phyloP scores from a whole-genome alignment of 2,113 vertebrate genomes.

The Carassius auratus region DNA sequence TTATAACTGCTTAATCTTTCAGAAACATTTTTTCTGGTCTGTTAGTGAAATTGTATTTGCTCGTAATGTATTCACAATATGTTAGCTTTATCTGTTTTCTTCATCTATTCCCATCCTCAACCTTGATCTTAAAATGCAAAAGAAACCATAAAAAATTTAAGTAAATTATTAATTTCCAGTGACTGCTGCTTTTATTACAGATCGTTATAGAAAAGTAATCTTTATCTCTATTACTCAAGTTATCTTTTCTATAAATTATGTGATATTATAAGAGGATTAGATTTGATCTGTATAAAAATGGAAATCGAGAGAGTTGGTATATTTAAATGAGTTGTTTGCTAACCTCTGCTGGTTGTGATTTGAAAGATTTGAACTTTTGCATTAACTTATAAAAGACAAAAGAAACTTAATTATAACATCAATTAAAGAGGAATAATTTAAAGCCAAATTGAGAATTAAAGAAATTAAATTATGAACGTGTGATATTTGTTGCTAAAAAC shows the following conservation, averaged over 20 bases:
- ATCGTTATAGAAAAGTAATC: background rate
- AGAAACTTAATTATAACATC: background rate
- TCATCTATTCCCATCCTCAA: background rate
- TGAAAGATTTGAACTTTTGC: constrained; percentile 7
- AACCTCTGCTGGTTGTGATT: constrained; percentile 32
- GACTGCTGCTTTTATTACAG: background rate
- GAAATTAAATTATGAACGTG: background rate
- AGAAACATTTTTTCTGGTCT: background rate
- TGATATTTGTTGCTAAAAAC: background rate
- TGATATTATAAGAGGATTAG: background rate
- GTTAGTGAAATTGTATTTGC: background rate
- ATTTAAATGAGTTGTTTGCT: constrained; percentile 19
- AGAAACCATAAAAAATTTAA: background rate
- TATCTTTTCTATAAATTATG: background rate
- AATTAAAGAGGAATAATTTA: background rate
- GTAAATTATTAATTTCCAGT: background rate
- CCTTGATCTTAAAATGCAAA: background rate
- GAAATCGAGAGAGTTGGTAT: background rate
- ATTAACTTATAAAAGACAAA: too few species aligned
- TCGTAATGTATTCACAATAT: background rate
- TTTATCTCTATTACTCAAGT: background rate
- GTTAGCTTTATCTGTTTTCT: background rate
- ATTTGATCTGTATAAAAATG: too few species aligned
- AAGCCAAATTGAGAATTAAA: background rate
- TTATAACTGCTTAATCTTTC: background rate